Evolutionary conservation across 2,113 vertebrate genomes (phyloP), one percentile per base, ranked within the genome.

Genomic region (Tachysurus vachellii): DNA sequence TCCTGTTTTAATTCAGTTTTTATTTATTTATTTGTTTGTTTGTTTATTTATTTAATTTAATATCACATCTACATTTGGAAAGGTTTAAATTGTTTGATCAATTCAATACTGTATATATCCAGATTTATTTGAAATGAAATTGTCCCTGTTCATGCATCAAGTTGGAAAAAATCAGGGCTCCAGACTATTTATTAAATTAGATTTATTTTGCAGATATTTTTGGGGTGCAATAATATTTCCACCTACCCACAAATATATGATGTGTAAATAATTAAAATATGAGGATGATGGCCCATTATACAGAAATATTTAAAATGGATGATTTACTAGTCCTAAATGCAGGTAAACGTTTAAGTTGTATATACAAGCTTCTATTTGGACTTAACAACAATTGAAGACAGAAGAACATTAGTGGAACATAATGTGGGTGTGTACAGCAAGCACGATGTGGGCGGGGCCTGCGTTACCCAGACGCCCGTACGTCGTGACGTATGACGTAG

Each of bases 401-500:
- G 36, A 36, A 36, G 36, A 36, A 36, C 36, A 36, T 36, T 36
- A 36, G 36, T 36, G 16, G 28, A 16, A 68, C 28, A 70, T 70
- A 19, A 71, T 16, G 7, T 21, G 17, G 31, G 13, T 31, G 28
- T 7, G 28, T 7, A 57, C 4, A 16, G 7, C 36, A 36, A 3
- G 6, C 70, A 56, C 7, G 13, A 0, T 59, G 56, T 62, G 54
- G 53, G 82, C 57, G 26, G 80, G 57, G 80, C 28, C 23, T 62
- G 81, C 50, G 47, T 70, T 68, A 23, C 62, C 57, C 47, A 50
- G n/a, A 80, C 23, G 26, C 14, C 4, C 3, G 21, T 21, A 36
- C 77, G 77, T 57, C 56, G 5, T 42, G n/a, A 84, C 83, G 83
- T 73, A 26, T 42, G 19, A 87, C 86, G 81, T 76, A 4, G 56